A percentile compares a stretch with the other conserved stretches of the same genome.
Evolutionary conservation across 37 sponge, comb jelly and placozoan genomes (phyloP).

Genomic region (Tethya wilhelma): DNA sequence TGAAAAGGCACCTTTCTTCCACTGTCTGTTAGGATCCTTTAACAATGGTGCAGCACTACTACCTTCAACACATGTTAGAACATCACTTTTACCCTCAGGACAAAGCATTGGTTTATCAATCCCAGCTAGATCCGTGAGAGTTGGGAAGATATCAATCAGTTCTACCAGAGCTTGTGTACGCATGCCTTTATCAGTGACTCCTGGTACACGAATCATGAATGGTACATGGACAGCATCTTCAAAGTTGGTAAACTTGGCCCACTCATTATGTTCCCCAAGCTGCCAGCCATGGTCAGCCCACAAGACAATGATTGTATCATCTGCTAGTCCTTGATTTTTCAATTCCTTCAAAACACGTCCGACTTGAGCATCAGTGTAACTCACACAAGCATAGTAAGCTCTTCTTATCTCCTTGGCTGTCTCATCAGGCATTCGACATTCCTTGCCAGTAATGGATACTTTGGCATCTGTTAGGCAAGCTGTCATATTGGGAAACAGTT

Average conservation of each 20-base stretch:
- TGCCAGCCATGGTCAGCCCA: conserved; percentile 70
- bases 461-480: conserved; percentile 19
- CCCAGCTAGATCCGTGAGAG: conserved; percentile 38
- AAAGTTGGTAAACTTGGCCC: conserved; percentile 60
- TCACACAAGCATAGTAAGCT: conserved; percentile 57
- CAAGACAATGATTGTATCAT: conserved; percentile 51
- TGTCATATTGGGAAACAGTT: conserved; percentile 11
- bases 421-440: conserved; percentile 9
- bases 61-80: conserved; percentile 35
- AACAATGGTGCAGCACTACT: conserved; percentile 33
- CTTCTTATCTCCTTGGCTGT: conserved; percentile 1
- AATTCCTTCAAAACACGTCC: conserved; percentile 37
- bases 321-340: conserved; percentile 15
- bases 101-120: conserved; percentile 9
- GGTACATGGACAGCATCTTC: conserved; percentile 63
- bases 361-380: conserved; percentile 42
- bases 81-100: conserved; percentile 26
- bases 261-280: conserved; percentile 37
- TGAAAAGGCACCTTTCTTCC: conserved; percentile 59
- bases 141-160: conserved; percentile 52
- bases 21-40: conserved; percentile 29
- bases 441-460: conserved; percentile 16
- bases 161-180: conserved; percentile 24
- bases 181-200: conserved; percentile 24
- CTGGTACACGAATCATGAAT: conserved; percentile 51